Evolutionary conservation across 2,888 invertebrate species (phyloP).

Genomic region (Acrocyrtus sp.): DNA sequence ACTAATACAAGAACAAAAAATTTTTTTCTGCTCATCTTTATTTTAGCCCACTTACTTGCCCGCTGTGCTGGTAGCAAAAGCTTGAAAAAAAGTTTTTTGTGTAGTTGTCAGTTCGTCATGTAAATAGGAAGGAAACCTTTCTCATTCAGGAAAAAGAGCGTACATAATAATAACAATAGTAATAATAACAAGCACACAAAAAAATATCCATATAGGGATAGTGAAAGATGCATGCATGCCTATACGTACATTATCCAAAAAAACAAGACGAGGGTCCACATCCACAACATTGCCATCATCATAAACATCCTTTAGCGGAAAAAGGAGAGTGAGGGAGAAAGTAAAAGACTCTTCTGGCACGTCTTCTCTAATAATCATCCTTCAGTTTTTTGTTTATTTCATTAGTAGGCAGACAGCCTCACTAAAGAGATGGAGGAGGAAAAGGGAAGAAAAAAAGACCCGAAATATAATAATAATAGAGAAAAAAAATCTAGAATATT

Average conservation of each 20-base stretch:
- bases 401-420: constrained; percentile 29
- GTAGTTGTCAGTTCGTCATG: constrained; percentile 44
- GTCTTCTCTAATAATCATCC: constrained; percentile 42
- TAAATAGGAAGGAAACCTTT: constrained; percentile 46
- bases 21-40: background rate
- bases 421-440: too few relatives aligned
- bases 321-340: constrained; percentile 18
- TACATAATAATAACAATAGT: constrained; percentile 48
- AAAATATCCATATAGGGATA: background rate
- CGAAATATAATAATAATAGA: too few relatives aligned
- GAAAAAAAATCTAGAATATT: constrained; percentile 29
- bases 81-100: background rate
- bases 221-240: background rate
- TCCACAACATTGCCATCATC: background rate
- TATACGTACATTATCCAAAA: constrained; percentile 2
- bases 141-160: constrained; percentile 37
- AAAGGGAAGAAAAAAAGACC: too few relatives aligned
- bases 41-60: background rate
- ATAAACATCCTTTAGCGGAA: constrained; percentile 11
- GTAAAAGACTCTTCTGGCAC: constrained; percentile 41
- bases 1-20: background rate
- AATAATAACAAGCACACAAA: constrained; percentile 35
- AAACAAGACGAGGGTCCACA: background rate
- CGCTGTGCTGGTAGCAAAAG: constrained; percentile 1
- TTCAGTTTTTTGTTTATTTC: constrained; percentile 50